Evolutionary conservation across 2,888 invertebrate genomes (phyloP), one percentile per base, ranked within the genome.

Genomic region (Meliscaeva auricollis): DNA sequence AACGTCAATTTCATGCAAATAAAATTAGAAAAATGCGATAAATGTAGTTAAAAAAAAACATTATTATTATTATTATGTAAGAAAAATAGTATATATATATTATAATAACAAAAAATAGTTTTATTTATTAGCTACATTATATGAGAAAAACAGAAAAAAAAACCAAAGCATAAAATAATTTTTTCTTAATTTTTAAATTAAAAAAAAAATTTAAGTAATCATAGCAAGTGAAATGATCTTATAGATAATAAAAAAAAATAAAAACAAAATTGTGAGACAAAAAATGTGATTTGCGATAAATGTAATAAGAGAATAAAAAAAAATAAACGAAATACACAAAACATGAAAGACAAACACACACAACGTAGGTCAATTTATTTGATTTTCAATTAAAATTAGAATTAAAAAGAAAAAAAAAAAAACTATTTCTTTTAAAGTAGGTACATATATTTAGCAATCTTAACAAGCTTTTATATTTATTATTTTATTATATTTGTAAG

Each of bases 1-100:
- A 80, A 84, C 30, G 84, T 84, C 84, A 84, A 84, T 84, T 84
- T 75, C 58, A 84, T 76, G 80, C 75, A 80, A 80, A 70, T 60
- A 35, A 70, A 72, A 50, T 56, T 44, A 74, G 62, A 64, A 78
- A 72, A 66, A 68, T 72, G 84, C 80, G 72, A 84, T 80, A 80
- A 76, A 38, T 84, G 74, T 80, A 84, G 84, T 76, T 80, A 75
- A 76, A 64, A 56, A 17, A 73, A 56, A 46, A 22, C 8, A 50
- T 0, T 15, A 44, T 44, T 41, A 60, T 54, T 60, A 64, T 62
- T 54, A 44, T 41, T 52, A 72, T 68, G 69, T 73, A 52, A 50
- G 41, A 68, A 68, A 80, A 75, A 48, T 68, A 58, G 2, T 35
- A 72, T 17, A 50, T 60, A 48, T 26, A 54, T 41, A 69, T 44